Conservation (phyloP, 2,797 vertebrate species). For the Microhierax caerulescens region DNA sequence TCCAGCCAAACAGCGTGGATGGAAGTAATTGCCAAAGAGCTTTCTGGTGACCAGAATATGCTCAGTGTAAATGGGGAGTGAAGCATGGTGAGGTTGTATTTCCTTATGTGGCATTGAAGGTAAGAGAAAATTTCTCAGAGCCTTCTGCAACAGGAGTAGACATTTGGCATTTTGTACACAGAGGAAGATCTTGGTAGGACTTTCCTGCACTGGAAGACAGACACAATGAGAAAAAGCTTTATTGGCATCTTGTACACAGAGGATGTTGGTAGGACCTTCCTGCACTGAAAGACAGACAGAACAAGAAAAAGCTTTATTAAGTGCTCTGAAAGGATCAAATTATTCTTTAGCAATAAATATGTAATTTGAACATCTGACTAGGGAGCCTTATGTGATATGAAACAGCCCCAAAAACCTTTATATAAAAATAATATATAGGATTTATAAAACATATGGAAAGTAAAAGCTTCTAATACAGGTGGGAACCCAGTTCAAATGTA, state of each 20-base stretch:
- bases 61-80: accelerated
- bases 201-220: neutral
- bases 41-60: neutral
- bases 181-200: neutral
- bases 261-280: neutral
- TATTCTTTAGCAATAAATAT: neutral
- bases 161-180: neutral
- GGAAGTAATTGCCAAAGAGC: neutral
- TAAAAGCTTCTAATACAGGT: neutral
- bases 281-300: neutral
- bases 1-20: neutral
- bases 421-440: neutral
- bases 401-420: neutral
- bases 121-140: neutral
- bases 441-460: neutral
- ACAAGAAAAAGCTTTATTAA: neutral
- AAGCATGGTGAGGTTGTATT: accelerated
- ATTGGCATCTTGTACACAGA: neutral
- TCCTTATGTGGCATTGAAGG: neutral
- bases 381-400: neutral
- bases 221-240: neutral
- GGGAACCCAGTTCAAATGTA: neutral
- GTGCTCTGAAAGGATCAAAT: neutral
- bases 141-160: neutral
- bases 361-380: neutral